A percentile compares a stretch with the other conserved stretches of the same genome.
These are phyloP conservation scores for Strigamia maritima DNA, from an alignment of 2,888 invertebrate genomes.

Conservation along the genomic window DNA sequence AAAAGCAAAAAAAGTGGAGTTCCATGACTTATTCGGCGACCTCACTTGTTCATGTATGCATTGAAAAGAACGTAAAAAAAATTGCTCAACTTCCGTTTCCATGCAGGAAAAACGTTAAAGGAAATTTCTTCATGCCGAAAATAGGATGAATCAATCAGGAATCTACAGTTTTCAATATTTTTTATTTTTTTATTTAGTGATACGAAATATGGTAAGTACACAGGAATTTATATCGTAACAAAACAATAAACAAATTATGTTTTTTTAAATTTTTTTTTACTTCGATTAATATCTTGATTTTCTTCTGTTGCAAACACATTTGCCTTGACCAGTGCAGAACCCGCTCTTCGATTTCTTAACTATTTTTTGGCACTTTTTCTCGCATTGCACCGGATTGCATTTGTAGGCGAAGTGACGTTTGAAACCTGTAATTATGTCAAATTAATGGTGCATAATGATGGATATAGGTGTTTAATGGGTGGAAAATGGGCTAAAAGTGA, in stretches of 20 bases:
- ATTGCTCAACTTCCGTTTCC: conserved; percentile 31
- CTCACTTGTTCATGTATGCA: conserved; percentile 8
- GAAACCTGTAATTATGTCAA: background rate
- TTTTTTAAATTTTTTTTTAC: background rate
- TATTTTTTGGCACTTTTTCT: background rate
- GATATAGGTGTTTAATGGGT: too few relatives aligned
- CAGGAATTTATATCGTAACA: background rate
- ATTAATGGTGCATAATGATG: too few relatives aligned
- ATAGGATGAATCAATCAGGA: conserved; percentile 13
- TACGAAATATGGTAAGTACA: background rate
- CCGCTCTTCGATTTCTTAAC: background rate
- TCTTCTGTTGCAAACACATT: background rate
- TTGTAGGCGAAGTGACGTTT: background rate
- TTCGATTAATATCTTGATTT: background rate
- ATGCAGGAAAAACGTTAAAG: conserved; percentile 14
- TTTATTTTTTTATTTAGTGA: background rate
- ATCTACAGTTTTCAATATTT: background rate
- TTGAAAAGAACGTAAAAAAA: conserved; percentile 4
- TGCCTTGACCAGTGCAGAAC: background rate
- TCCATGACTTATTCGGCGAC: conserved; percentile 16
- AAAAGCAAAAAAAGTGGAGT: background rate
- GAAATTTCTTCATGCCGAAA: conserved; percentile 26
- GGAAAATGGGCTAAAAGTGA: too few relatives aligned
- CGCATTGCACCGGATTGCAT: background rate
- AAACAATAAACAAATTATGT: too few relatives aligned